These are phyloP conservation scores for Dryobates pubescens DNA, from an alignment of 2,797 vertebrate species.

Conservation along the genomic window DNA sequence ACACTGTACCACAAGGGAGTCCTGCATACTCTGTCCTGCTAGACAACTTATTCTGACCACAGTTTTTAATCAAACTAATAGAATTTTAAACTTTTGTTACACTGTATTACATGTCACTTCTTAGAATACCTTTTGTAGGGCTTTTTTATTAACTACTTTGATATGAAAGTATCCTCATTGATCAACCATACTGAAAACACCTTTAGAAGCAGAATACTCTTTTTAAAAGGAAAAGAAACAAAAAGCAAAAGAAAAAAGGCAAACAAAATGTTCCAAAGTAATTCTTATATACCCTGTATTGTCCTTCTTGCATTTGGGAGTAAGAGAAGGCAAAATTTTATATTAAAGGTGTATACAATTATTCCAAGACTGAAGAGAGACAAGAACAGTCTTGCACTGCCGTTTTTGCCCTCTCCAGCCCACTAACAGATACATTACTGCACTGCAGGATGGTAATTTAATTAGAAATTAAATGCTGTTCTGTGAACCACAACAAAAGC, in stretches of 20 bases:
- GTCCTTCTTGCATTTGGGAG: neutral
- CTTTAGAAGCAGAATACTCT: neutral
- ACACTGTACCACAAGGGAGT: neutral
- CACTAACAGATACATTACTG: neutral
- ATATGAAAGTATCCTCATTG: neutral
- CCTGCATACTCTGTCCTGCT: neutral
- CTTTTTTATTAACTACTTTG: neutral
- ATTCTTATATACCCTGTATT: neutral
- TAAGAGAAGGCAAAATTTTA: neutral
- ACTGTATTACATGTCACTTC: neutral
- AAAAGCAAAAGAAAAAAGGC: neutral
- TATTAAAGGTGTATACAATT: neutral
- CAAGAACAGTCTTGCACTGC: neutral
- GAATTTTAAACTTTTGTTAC: neutral
- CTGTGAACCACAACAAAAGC: neutral
- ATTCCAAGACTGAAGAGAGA: neutral
- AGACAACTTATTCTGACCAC: neutral
- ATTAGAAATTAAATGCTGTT: neutral
- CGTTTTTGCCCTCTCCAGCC: neutral
- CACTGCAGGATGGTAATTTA: neutral
- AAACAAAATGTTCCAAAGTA: neutral
- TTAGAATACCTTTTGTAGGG: neutral
- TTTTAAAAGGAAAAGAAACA: neutral
- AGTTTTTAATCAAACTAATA: neutral
- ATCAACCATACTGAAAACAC: neutral